Percentiles rank a stretch among this genome's conserved stretches.
phyloP scores from a whole-genome alignment of 1,140 invertebrate species.

The Cryptotermes secundus region DNA sequence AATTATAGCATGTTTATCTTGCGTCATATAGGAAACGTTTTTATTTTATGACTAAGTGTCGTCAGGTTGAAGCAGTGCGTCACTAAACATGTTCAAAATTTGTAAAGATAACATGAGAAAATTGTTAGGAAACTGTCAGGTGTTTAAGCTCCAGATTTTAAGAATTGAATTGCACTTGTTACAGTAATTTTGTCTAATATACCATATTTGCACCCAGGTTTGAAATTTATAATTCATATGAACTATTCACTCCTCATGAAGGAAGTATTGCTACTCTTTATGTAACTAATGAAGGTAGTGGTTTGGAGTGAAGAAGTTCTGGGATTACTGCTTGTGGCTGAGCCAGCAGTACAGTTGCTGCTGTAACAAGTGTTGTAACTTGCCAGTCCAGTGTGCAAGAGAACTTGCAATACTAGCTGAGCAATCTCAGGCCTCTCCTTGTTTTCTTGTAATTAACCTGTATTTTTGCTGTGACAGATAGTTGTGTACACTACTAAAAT shows the following conservation, averaged over 20 bases:
- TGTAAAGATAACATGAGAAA: neutral
- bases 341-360: neutral
- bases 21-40: neutral
- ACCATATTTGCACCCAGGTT: neutral
- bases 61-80: neutral
- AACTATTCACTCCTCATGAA: neutral
- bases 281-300: neutral
- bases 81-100: neutral
- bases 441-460: neutral
- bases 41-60: neutral
- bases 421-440: neutral
- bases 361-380: neutral
- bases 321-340: neutral
- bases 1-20: neutral
- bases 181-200: neutral
- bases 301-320: neutral
- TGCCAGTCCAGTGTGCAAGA: neutral
- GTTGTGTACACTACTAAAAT: neutral
- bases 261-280: neutral
- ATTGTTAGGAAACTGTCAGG: neutral
- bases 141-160: neutral
- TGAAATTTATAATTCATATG: neutral
- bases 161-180: neutral
- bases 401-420: conserved; percentile 9
- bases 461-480: conserved; percentile 3